These are phyloP conservation scores for Prunella fulvescens DNA, from an alignment of 2,113 vertebrate species.

Conservation along the genomic window DNA sequence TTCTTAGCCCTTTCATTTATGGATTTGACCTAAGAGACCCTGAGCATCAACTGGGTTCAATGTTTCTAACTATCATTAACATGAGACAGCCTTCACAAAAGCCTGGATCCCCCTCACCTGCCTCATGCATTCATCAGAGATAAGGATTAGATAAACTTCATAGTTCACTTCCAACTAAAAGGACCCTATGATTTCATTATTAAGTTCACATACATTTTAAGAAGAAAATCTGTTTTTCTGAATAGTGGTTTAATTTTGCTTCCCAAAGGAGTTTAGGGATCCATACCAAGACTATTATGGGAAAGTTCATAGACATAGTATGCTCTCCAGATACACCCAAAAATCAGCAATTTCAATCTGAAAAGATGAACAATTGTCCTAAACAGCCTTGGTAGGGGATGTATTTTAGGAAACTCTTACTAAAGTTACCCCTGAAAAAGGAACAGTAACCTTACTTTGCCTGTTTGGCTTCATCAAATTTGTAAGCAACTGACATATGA, in stretches of 20 bases:
- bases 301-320: not conserved
- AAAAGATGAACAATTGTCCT: not conserved
- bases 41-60: not conserved
- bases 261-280: not conserved
- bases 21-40: not conserved
- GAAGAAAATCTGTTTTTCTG: not conserved
- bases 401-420: not conserved
- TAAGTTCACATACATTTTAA: not conserved
- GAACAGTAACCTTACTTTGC: not conserved
- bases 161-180: not conserved
- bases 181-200: not conserved
- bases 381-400: not conserved
- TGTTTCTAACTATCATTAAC: not conserved
- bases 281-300: not conserved
- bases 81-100: not conserved
- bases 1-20: not conserved
- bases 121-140: not conserved
- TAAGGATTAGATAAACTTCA: not conserved
- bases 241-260: not conserved
- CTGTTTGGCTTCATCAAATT: not conserved
- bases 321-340: not conserved
- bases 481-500: not conserved
- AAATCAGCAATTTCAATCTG: not conserved
- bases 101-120: rapidly evolving
- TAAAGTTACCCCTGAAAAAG: not conserved